Evolutionary conservation across 2,113 vertebrate genomes (phyloP).

Genomic region (Rhabdornis inornatus): DNA sequence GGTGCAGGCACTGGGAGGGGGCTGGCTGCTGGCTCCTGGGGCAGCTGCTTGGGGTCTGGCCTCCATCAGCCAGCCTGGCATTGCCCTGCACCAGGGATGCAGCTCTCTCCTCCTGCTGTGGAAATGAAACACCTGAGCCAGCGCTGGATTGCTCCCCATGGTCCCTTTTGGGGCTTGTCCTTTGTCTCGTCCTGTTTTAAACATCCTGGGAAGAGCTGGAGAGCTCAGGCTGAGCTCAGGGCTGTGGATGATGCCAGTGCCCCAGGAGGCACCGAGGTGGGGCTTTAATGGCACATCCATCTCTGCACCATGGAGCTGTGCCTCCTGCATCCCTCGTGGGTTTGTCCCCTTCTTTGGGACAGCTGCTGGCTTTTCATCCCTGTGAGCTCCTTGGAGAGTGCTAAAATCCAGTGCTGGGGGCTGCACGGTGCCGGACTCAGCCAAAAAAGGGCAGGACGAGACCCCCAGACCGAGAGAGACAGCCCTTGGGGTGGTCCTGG

Average conservation of each 20-base stretch:
- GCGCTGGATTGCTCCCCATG: background rate
- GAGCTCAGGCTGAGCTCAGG: background rate
- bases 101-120: background rate
- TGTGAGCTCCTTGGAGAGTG: background rate
- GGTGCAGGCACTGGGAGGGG: background rate
- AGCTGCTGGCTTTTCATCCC: background rate
- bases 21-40: background rate
- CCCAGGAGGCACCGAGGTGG: background rate
- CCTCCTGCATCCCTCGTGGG: background rate
- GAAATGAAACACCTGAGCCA: constrained; percentile 52
- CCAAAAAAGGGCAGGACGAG: background rate
- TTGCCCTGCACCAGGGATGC: accelerated
- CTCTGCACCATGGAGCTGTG: background rate
- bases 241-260: background rate
- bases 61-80: background rate
- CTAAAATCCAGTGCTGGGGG: background rate
- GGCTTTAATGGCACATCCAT: background rate
- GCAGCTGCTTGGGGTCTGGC: background rate
- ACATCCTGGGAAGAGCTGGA: background rate
- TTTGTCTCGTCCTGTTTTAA: background rate
- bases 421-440: accelerated
- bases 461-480: background rate
- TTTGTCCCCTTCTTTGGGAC: background rate
- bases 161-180: background rate
- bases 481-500: background rate